These are phyloP conservation scores for Platyscapa corneri DNA, from an alignment of 1,140 invertebrate genomes.

Conservation along the genomic window DNA sequence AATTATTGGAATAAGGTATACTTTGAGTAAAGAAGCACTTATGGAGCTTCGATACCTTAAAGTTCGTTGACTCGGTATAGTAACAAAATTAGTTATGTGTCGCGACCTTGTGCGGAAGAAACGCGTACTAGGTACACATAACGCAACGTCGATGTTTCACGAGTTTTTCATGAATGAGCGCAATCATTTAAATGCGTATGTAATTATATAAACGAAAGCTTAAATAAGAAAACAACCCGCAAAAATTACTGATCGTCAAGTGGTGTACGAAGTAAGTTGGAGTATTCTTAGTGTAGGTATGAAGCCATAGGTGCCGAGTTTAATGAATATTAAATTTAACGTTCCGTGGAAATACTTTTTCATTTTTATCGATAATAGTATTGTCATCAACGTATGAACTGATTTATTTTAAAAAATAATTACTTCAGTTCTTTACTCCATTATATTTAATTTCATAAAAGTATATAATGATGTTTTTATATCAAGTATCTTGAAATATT, in stretches of 20 bases:
- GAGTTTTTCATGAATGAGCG: background rate
- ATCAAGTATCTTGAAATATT: no score
- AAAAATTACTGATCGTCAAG: background rate
- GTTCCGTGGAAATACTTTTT: background rate
- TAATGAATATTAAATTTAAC: background rate
- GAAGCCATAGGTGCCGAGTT: background rate
- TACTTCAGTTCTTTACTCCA: no score
- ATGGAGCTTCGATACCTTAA: slow-evolving; percentile 15
- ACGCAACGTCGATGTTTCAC: background rate
- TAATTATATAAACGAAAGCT: background rate
- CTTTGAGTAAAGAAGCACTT: slow-evolving; percentile 18
- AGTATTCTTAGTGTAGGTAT: background rate
- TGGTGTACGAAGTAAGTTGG: background rate
- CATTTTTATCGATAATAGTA: no score
- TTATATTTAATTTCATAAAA: no score
- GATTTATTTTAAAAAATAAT: no score
- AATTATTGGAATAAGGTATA: slow-evolving; percentile 2
- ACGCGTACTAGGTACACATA: background rate
- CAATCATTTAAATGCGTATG: background rate
- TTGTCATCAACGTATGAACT: no score
- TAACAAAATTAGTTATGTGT: background rate
- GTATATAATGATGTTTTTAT: no score
- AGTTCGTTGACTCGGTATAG: background rate
- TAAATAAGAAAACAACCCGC: background rate
- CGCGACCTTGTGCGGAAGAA: background rate